A percentile compares a stretch with the other conserved stretches of the same genome.
Evolutionary conservation across 2,797 vertebrate genomes (phyloP).

Genomic region (Rhinella marina): DNA sequence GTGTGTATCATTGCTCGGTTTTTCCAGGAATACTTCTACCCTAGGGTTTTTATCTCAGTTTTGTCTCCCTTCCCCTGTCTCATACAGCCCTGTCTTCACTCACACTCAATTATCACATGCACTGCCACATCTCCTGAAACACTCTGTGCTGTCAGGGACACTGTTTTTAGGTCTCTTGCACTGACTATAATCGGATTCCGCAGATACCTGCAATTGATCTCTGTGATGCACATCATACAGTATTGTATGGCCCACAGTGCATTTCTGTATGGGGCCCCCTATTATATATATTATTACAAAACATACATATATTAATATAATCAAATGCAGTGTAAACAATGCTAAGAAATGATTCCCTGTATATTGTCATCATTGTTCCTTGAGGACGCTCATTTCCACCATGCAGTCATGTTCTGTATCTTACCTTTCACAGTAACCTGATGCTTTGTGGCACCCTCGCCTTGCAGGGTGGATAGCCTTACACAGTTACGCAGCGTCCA

Average conservation of each 20-base stretch:
- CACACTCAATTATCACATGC: neutral
- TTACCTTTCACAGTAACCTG: constrained; percentile 55
- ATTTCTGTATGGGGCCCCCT: neutral
- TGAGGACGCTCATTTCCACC: neutral
- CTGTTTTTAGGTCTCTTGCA: neutral
- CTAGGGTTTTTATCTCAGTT: neutral
- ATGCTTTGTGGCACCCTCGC: constrained; percentile 2
- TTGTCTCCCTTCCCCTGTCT: neutral
- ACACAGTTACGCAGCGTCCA: constrained; percentile 27
- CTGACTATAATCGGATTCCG: neutral
- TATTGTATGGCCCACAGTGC: neutral
- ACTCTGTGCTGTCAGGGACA: neutral
- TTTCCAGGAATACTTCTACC: neutral
- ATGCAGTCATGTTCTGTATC: constrained; percentile 25
- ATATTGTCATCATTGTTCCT: neutral
- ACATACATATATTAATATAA: neutral
- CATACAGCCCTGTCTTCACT: neutral
- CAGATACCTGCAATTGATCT: neutral
- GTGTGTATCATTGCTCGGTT: neutral
- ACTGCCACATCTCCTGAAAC: neutral
- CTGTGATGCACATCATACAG: neutral
- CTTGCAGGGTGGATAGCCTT: constrained; percentile 34
- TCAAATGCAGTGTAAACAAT: neutral
- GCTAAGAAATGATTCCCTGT: neutral
- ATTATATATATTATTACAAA: neutral